Evolutionary conservation across 1,140 invertebrate species (phyloP).

Genomic region (Brachionus rotundiformis): DNA sequence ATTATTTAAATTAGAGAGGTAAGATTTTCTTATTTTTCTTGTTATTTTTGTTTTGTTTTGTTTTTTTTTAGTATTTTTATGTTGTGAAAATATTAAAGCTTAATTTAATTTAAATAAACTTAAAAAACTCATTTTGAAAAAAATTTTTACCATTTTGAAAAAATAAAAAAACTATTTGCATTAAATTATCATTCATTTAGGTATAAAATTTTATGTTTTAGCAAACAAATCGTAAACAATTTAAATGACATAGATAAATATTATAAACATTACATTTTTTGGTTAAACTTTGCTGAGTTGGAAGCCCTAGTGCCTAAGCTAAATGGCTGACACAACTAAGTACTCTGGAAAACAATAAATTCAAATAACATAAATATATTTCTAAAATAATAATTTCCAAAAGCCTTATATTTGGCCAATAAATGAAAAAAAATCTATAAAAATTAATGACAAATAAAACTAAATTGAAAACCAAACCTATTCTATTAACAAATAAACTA

Average conservation of each 20-base stretch:
- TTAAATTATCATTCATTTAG: background rate
- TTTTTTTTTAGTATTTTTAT: no score
- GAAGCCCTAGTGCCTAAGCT: background rate
- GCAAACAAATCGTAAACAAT: background rate
- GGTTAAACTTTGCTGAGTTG: background rate
- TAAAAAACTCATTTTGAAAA: no score
- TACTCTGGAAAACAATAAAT: background rate
- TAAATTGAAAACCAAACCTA: background rate
- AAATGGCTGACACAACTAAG: background rate
- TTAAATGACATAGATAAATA: background rate
- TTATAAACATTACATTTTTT: background rate
- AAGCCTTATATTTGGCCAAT: background rate
- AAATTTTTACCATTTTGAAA: no score
- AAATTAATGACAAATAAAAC: background rate
- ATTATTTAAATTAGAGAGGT: no score
- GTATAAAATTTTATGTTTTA: conserved; percentile 1
- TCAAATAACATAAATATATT: background rate
- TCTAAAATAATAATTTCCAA: background rate
- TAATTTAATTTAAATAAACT: no score
- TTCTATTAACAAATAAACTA: background rate
- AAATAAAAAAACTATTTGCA: no score
- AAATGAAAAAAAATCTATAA: conserved; percentile 18
- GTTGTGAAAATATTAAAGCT: no score
- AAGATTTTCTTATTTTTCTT: no score
- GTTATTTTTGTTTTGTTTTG: no score